These are phyloP conservation scores for Miltochrista miniata DNA, from an alignment of 2,888 invertebrate species.

Conservation along the genomic window DNA sequence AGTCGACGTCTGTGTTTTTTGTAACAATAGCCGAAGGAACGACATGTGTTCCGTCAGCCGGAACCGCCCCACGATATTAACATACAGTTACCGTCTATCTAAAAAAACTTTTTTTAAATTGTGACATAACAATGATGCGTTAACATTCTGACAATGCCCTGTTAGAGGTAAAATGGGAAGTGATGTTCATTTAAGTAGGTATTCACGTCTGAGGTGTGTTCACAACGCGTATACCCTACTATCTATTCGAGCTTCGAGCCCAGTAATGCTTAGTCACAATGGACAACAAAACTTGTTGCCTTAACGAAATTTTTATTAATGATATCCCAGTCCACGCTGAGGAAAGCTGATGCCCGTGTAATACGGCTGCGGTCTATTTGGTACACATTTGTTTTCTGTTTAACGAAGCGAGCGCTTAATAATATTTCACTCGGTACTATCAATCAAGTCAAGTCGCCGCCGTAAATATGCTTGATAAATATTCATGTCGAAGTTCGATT, in stretches of 20 bases:
- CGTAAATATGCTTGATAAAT: constrained; percentile 37
- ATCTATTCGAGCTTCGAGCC: constrained; percentile 25
- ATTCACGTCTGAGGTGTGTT: constrained; percentile 42
- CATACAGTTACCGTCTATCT: constrained; percentile 67
- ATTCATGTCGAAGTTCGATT: constrained; percentile 34
- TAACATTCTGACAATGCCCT: constrained; percentile 71
- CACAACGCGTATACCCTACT: constrained; percentile 24
- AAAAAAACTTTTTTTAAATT: constrained; percentile 65
- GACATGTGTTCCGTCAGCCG: constrained; percentile 75
- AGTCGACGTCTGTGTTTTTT: constrained; percentile 60
- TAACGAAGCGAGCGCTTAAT: constrained; percentile 42
- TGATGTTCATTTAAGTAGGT: constrained; percentile 53
- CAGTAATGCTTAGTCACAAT: constrained; percentile 56
- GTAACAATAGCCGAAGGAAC: constrained; percentile 65
- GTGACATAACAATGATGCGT: constrained; percentile 78
- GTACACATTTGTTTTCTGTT: constrained; percentile 47
- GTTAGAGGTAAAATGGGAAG: constrained; percentile 68
- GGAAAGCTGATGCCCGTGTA: constrained; percentile 47
- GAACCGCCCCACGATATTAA: constrained; percentile 67
- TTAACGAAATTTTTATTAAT: constrained; percentile 65
- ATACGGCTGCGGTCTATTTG: constrained; percentile 52
- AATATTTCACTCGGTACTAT: constrained; percentile 37
- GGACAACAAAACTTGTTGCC: constrained; percentile 59
- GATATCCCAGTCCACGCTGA: constrained; percentile 42
- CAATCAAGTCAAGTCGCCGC: constrained; percentile 31